Evolutionary conservation across 2,888 invertebrate genomes (phyloP).

Genomic region (Callinectes sapidus): DNA sequence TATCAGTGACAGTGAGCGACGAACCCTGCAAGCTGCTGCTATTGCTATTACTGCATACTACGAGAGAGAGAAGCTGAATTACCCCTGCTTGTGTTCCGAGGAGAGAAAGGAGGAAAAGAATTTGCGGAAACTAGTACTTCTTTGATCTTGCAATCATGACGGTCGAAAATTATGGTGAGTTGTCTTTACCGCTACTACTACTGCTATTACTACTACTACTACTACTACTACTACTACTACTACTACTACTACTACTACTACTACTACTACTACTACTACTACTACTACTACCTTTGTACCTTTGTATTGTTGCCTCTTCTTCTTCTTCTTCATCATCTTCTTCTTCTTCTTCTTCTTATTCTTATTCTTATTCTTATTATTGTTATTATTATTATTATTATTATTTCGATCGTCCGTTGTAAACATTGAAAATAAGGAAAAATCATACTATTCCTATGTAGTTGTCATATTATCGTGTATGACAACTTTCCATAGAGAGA

Average conservation of each 20-base stretch:
- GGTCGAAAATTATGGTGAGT: conserved; percentile 46
- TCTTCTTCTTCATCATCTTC: too few relatives aligned
- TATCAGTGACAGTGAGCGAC: neutral
- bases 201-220: neutral
- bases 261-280: too few relatives aligned
- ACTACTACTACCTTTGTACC: neutral
- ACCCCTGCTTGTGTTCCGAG: neutral
- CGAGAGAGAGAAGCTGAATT: neutral
- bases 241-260: neutral
- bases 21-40: neutral
- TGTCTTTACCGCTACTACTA: neutral
- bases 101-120: neutral
- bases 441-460: too few relatives aligned
- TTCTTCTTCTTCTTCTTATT: too few relatives aligned
- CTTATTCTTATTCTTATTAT: too few relatives aligned
- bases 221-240: neutral
- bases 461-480: neutral
- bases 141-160: conserved; percentile 36
- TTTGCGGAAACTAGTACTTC: neutral
- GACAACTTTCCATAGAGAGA: neutral
- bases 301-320: too few relatives aligned
- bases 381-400: too few relatives aligned
- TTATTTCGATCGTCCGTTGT: too few relatives aligned
- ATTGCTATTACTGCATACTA: neutral
- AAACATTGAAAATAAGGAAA: too few relatives aligned